phyloP scores from a whole-genome alignment of 1,140 invertebrate species.

The Aleiodes sp. region DNA sequence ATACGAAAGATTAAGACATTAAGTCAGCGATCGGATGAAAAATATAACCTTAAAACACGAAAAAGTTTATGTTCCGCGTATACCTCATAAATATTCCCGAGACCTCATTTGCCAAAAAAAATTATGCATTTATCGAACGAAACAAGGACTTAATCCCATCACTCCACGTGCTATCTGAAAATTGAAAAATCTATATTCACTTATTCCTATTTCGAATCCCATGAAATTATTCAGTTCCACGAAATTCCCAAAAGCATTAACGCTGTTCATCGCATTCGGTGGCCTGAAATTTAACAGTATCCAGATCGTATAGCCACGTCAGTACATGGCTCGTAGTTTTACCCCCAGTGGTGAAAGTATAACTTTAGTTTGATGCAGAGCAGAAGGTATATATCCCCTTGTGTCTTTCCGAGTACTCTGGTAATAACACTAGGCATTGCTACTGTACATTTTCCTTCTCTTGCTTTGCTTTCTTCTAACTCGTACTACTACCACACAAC shows the following conservation, averaged over 20 bases:
- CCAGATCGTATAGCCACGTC: not conserved
- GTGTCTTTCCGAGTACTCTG: slow-evolving; percentile 12
- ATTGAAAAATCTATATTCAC: too few relatives aligned
- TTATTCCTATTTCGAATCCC: too few relatives aligned
- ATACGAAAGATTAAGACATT: slow-evolving; percentile 54
- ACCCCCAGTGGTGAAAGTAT: slow-evolving; percentile 36
- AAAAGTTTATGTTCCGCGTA: not conserved
- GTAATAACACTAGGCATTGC: slow-evolving; percentile 33
- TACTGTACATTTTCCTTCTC: not conserved
- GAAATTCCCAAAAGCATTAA: not conserved
- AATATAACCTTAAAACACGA: not conserved
- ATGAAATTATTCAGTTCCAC: not conserved
- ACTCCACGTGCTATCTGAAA: too few relatives aligned
- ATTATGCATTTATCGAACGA: too few relatives aligned
- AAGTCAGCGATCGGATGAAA: slow-evolving; percentile 12
- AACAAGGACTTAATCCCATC: too few relatives aligned
- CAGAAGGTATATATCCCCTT: slow-evolving; percentile 8
- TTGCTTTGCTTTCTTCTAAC: slow-evolving; percentile 20
- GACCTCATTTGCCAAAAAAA: not conserved
- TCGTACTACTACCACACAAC: not conserved
- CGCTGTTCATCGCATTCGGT: slow-evolving; percentile 43
- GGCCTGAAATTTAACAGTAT: slow-evolving; percentile 46
- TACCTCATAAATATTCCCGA: not conserved
- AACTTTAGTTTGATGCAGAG: slow-evolving; percentile 48
- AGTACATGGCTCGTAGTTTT: not conserved